phyloP scores from a whole-genome alignment of 1,140 invertebrate genomes.

The Halictus rubicundus region DNA sequence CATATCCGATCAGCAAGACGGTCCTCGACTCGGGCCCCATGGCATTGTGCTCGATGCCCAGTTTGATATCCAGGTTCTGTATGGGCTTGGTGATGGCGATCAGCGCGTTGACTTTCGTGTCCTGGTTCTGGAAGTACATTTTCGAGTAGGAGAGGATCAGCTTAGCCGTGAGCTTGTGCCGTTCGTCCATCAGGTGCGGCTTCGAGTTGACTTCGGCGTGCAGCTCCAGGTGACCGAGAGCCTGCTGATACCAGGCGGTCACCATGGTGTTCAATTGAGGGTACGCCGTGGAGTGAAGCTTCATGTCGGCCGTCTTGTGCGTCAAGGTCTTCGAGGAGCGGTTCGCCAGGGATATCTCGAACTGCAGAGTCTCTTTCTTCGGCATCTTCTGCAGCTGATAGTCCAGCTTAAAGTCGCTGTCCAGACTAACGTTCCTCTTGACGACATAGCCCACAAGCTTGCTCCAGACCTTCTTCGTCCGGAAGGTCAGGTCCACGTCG shows the following conservation, averaged over 20 bases:
- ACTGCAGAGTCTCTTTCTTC: constrained; percentile 85
- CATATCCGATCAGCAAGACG: constrained; percentile 77
- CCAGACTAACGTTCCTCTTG: constrained; percentile 79
- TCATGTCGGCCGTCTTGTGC: constrained; percentile 82
- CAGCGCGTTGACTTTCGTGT: constrained; percentile 76
- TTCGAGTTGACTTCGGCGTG: constrained; percentile 80
- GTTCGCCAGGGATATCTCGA: constrained; percentile 85
- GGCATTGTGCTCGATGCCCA: constrained; percentile 74
- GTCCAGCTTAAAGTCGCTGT: constrained; percentile 83
- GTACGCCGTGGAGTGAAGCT: constrained; percentile 87
- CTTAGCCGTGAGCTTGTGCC: constrained; percentile 81
- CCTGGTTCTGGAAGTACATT: constrained; percentile 76
- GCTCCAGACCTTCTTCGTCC: constrained; percentile 86
- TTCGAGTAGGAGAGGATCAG: constrained; percentile 81
- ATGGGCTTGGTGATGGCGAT: constrained; percentile 78
- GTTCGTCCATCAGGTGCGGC: constrained; percentile 79
- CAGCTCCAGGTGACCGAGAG: constrained; percentile 81
- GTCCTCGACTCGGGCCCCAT: constrained; percentile 72
- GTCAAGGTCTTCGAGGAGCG: constrained; percentile 83
- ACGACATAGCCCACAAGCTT: constrained; percentile 86
- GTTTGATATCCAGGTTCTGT: constrained; percentile 79
- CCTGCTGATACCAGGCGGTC: constrained; percentile 84
- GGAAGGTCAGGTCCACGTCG: constrained; percentile 85
- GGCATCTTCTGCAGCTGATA: constrained; percentile 84
- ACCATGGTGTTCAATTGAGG: constrained; percentile 87